A percentile compares a stretch with the other conserved stretches of the same genome.
Conservation (phyloP, 2,888 invertebrate species). For the Tenthredo notha region DNA sequence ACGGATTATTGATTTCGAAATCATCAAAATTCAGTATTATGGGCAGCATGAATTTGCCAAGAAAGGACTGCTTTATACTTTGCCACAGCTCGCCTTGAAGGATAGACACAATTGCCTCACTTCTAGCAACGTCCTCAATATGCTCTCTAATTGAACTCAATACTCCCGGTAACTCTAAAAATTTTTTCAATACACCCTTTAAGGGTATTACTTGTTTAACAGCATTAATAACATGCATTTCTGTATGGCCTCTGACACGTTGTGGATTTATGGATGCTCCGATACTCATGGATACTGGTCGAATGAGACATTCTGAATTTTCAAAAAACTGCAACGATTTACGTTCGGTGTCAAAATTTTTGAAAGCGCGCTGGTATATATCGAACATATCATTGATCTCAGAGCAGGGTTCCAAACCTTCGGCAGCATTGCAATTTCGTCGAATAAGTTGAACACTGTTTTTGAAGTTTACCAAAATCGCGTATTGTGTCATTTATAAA, state of each 20-base stretch:
- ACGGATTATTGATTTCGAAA: constrained; percentile 61
- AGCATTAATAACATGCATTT: not conserved
- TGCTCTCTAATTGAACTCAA: constrained; percentile 55
- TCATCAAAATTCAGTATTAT: constrained; percentile 60
- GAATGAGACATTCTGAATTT: constrained; percentile 6
- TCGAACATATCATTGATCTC: not conserved
- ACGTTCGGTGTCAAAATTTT: constrained; percentile 13
- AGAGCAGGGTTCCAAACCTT: constrained; percentile 7
- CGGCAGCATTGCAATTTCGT: not conserved
- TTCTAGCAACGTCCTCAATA: constrained; percentile 52
- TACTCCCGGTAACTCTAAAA: constrained; percentile 59
- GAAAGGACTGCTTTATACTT: constrained; percentile 51
- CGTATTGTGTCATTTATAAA: constrained; percentile 13
- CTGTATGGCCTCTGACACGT: not conserved
- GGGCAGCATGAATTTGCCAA: constrained; percentile 53
- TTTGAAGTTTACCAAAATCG: constrained; percentile 1
- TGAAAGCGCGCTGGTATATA: not conserved
- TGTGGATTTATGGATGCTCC: constrained; percentile 19
- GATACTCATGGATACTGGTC: not conserved
- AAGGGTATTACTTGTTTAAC: constrained; percentile 53
- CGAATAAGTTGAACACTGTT: not conserved
- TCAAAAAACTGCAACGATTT: constrained; percentile 31
- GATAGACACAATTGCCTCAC: constrained; percentile 45
- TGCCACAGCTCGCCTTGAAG: constrained; percentile 53
- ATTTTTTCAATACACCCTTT: constrained; percentile 56